Percentiles rank a stretch among this genome's conserved stretches.
Evolutionary conservation across 1,140 invertebrate species (phyloP).

Genomic region (Lithobius niger): DNA sequence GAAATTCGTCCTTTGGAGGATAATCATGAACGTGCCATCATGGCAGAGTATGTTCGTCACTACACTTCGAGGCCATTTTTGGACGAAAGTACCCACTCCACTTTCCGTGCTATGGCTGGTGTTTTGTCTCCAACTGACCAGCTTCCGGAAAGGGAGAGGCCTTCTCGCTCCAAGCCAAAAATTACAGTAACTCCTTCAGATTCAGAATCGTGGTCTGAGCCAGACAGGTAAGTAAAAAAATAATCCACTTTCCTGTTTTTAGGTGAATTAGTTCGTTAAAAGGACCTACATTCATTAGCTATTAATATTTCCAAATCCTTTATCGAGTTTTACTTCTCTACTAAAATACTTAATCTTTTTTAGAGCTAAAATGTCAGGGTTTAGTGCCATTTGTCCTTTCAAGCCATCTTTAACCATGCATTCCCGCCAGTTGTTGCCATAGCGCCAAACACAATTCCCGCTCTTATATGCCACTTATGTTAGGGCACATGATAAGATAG

Average conservation of each 20-base stretch:
- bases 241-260: not conserved
- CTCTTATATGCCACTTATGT: too few relatives aligned
- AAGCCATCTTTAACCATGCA: too few relatives aligned
- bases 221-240: slow-evolving; percentile 1
- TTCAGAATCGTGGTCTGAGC: slow-evolving; percentile 3
- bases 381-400: too few relatives aligned
- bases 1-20: not conserved
- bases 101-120: not conserved
- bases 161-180: not conserved
- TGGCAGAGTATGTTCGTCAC: not conserved
- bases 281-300: not conserved
- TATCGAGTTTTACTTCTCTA: not conserved
- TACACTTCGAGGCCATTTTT: not conserved
- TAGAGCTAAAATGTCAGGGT: too few relatives aligned
- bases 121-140: not conserved
- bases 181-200: not conserved
- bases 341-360: not conserved
- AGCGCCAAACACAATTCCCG: too few relatives aligned
- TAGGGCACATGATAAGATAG: too few relatives aligned
- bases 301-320: not conserved
- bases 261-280: not conserved
- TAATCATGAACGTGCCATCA: not conserved
- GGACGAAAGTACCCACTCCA: not conserved
- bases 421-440: too few relatives aligned
- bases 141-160: not conserved